Evolutionary conservation across 1,140 invertebrate species (phyloP).

Genomic region (Mycetomoellerius zeteki): DNA sequence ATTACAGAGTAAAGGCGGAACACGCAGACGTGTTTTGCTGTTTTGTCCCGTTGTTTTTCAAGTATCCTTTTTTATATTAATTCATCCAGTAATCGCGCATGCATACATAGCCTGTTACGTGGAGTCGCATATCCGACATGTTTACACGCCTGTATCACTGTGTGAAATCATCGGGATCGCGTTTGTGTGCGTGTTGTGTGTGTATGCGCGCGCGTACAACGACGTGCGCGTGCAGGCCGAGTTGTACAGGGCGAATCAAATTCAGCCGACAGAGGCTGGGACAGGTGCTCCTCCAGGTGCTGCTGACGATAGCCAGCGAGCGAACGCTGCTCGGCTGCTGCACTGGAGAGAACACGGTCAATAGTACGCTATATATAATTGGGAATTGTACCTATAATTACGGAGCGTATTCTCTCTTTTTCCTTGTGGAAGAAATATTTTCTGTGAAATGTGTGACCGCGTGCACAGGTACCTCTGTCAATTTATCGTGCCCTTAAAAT

Average conservation of each 20-base stretch:
- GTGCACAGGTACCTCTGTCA: not conserved
- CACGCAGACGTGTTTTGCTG: slow-evolving; percentile 46
- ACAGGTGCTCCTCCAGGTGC: slow-evolving; percentile 63
- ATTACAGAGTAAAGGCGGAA: slow-evolving; percentile 15
- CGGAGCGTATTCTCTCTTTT: not conserved
- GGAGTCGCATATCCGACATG: slow-evolving; percentile 60
- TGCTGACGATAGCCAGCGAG: slow-evolving; percentile 59
- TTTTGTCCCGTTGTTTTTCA: slow-evolving; percentile 60
- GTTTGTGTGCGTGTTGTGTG: slow-evolving; percentile 12
- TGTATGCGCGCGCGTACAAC: not conserved
- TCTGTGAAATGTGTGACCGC: not conserved
- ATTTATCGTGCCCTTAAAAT: not conserved
- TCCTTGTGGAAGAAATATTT: slow-evolving; percentile 21
- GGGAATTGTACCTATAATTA: not conserved
- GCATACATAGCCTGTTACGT: slow-evolving; percentile 52
- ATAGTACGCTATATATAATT: not conserved
- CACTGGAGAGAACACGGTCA: slow-evolving; percentile 33
- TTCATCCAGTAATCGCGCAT: slow-evolving; percentile 69
- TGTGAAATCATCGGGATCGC: slow-evolving; percentile 47
- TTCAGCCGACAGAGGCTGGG: slow-evolving; percentile 52
- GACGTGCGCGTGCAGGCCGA: slow-evolving; percentile 32
- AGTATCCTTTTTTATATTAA: slow-evolving; percentile 66
- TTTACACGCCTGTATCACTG: slow-evolving; percentile 64
- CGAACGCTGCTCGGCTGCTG: no score
- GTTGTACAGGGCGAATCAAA: slow-evolving; percentile 65